Evolutionary conservation across 2,888 invertebrate genomes (phyloP), one percentile per base, ranked within the genome.

Genomic region (Xanthostigma xanthostigma): DNA sequence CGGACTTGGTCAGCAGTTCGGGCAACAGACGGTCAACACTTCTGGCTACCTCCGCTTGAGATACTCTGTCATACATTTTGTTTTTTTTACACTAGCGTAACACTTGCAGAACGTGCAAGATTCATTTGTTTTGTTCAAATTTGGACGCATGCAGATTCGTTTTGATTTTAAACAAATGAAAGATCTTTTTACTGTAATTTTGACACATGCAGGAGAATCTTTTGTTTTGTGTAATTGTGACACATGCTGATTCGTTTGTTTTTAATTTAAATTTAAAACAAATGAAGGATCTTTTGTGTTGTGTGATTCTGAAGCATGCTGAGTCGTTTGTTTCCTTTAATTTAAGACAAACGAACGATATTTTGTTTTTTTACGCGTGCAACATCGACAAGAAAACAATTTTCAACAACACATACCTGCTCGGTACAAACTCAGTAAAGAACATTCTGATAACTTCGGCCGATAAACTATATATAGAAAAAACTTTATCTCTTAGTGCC

Each of bases 401-500:
- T 41, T 11, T 4, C 27, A 34, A 40, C 41, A 36, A 36, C 14
- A 46, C 36, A 36, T 60, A 84, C 85, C 83, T 79, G 54, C 82
- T 81, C 0, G 82, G 83, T n/a, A 89, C 82, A 62, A 87, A 91
- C 58, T 89, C 86, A 8, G 84, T 77, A 62, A 90, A 88, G 60
- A 89, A 75, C 53, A 84, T 76, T 50, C 84, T 69, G 13, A 89
- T 82, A 2, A 87, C 80, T 63, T 88, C 87, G 49, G 89, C 86
- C 0, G 90, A 87, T 55, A 83, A 75, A 62, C 81, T 86, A 65
- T 90, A 90, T 1, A 91, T 90, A 14, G 88, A 86, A 65, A 86
- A 89, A 12, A 92, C 91, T 61, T 90, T 91, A 63, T 92, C 92
- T 43, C 89, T 73, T 46, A 92, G 71, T 0, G 87, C 79, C 48